Conservation (phyloP, 1,140 invertebrate species). For the Ruditapes philippinarum region DNA sequence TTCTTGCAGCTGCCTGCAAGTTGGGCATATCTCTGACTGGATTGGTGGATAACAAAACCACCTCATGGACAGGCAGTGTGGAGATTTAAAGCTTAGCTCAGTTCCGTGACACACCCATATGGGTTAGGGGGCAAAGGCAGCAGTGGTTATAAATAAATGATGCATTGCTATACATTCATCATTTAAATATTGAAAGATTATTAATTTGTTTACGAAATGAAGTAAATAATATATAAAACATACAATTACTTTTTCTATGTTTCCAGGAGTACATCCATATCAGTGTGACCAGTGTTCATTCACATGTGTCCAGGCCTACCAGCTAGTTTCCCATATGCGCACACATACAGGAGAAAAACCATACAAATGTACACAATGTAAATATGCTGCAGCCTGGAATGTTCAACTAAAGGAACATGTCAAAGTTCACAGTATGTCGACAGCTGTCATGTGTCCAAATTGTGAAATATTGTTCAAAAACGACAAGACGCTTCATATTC, state of each 20-base stretch:
- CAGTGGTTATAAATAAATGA: not conserved
- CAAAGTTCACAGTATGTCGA: not conserved
- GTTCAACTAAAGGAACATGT: slow-evolving; percentile 62
- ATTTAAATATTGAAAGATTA: not conserved
- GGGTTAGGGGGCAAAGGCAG: no score
- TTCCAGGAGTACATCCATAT: slow-evolving; percentile 58
- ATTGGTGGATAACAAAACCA: no score
- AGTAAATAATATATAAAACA: not conserved
- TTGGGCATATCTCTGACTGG: no score
- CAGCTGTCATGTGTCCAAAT: not conserved
- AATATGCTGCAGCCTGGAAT: slow-evolving; percentile 65
- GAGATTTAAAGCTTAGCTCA: no score
- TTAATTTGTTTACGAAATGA: not conserved
- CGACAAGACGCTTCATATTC: slow-evolving; percentile 29
- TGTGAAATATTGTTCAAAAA: slow-evolving; percentile 61
- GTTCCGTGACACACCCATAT: not conserved
- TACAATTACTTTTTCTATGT: not conserved
- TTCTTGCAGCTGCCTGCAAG: no score
- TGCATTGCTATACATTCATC: not conserved
- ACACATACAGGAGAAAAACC: slow-evolving; percentile 68
- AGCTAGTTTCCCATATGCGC: slow-evolving; percentile 62
- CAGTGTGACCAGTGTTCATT: slow-evolving; percentile 57
- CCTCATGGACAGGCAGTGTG: no score
- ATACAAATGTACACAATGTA: slow-evolving; percentile 60
- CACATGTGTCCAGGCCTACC: slow-evolving; percentile 58